phyloP scores from a whole-genome alignment of 2,113 vertebrate genomes.

The Chrysemys picta region DNA sequence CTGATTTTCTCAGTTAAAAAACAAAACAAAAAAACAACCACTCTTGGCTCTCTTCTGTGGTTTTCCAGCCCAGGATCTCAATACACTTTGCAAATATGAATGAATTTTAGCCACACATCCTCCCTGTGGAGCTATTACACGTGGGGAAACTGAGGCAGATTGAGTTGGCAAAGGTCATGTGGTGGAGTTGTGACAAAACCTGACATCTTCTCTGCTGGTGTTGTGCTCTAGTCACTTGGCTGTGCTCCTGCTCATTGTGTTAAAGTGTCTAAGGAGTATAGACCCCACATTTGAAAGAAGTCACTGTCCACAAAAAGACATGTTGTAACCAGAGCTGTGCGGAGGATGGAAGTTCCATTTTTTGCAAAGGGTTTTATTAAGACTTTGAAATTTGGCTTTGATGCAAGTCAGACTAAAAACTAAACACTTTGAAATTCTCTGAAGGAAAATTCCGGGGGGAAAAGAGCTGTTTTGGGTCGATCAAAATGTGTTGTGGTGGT shows the following conservation, averaged over 20 bases:
- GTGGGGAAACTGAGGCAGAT: conserved; percentile 56
- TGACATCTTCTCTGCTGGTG: background rate
- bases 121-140: background rate
- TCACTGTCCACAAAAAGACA: background rate
- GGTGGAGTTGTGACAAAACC: rapidly evolving
- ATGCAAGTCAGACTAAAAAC: background rate
- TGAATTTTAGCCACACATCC: background rate
- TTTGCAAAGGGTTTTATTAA: background rate
- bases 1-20: background rate
- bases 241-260: background rate
- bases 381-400: background rate
- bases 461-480: too few relatives aligned
- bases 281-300: background rate
- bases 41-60: conserved; percentile 39
- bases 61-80: conserved; percentile 13
- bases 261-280: background rate
- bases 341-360: background rate
- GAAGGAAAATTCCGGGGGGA: background rate
- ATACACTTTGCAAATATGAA: background rate
- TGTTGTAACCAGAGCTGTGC: background rate
- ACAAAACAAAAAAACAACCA: background rate
- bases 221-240: background rate
- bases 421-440: background rate
- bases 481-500: background rate
- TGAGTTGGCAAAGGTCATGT: background rate